Base-by-base conservation (phyloP, 2,888 invertebrate species). In the Lagria hirta region DNA sequence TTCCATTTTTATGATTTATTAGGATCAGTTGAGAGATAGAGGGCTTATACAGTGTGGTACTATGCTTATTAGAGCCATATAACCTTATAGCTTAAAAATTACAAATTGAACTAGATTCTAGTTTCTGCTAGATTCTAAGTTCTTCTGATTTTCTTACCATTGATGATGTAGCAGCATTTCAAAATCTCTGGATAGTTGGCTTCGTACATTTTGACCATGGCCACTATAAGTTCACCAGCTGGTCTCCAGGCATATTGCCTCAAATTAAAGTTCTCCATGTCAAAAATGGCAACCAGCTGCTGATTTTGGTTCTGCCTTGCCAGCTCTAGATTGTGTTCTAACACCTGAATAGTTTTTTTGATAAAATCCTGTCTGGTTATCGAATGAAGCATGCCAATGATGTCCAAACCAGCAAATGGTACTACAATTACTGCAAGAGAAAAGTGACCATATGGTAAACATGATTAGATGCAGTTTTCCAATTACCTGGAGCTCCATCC, bases 141-240 rank as follows among this genome's bases (percentile, higher is more conserved):
- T 17, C 32, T 44, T 5, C 4, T 5, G 26, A 13, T 10, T 11
- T 24, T 56, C 65, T 71, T 74, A 91, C 92, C 91, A 64, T 95
- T 94, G 13, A 94, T 79, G 33, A 94, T 86, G 64, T 83, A 89
- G 68, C 92, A 88, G 46, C 77, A 78, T 71, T 92, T 92, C 33
- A 95, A 73, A 62, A 92, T 85, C 74, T 95, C 94, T 0, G 94
- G 94, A 67, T 93, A 94, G 73, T 95, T 93, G 29, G 89, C 86
- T 71, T 93, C 93, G 65, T 94, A 89, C 66, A 92, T 81, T 70
- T 91, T 86, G 4, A 38, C 10, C 23, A 38, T 12, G 3, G 38
- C n/a, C 8, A 38, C 15, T 1, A 38, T 24, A 3, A 38, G 5
- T 30, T 38, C 38, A 22, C 18, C 23, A 14, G 38, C 38, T 23